phyloP scores from a whole-genome alignment of 1,140 invertebrate species.

The Drosophila bipectinata region DNA sequence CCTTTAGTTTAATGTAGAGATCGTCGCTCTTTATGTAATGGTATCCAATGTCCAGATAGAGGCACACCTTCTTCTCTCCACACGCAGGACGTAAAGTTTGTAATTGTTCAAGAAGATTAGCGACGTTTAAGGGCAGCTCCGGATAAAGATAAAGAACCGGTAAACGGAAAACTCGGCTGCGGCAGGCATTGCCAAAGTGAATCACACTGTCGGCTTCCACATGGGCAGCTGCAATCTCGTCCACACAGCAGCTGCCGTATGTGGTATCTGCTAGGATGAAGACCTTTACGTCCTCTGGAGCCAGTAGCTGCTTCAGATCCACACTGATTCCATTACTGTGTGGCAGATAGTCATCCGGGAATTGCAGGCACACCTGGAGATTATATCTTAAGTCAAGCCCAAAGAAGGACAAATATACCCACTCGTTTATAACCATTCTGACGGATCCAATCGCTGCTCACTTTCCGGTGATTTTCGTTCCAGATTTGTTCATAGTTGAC shows the following conservation, averaged over 20 bases:
- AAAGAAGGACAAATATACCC: conserved; percentile 50
- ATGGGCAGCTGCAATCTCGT: conserved; percentile 94
- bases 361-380: conserved; percentile 93
- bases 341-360: conserved; percentile 92
- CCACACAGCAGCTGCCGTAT: conserved; percentile 97
- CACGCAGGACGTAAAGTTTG: conserved; percentile 63
- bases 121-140: conserved; percentile 86
- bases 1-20: conserved; percentile 33
- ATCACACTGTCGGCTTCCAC: conserved; percentile 92
- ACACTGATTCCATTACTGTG: conserved; percentile 89
- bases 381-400: not conserved
- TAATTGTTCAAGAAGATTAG: conserved; percentile 53
- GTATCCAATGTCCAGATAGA: conserved; percentile 91
- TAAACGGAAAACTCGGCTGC: conserved; percentile 89
- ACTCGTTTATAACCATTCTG: conserved; percentile 88
- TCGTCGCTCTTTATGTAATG: conserved; percentile 85
- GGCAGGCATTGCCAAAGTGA: conserved; percentile 96
- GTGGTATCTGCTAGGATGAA: conserved; percentile 97
- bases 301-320: conserved; percentile 85
- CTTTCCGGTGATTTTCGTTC: conserved; percentile 85
- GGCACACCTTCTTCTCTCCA: conserved; percentile 85
- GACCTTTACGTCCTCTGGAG: conserved; percentile 84
- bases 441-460: conserved; percentile 88
- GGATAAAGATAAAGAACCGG: conserved; percentile 90
- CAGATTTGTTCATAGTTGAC: conserved; percentile 71